These are phyloP conservation scores for Oophaga sylvatica DNA, from an alignment of 2,797 vertebrate genomes.

Conservation along the genomic window DNA sequence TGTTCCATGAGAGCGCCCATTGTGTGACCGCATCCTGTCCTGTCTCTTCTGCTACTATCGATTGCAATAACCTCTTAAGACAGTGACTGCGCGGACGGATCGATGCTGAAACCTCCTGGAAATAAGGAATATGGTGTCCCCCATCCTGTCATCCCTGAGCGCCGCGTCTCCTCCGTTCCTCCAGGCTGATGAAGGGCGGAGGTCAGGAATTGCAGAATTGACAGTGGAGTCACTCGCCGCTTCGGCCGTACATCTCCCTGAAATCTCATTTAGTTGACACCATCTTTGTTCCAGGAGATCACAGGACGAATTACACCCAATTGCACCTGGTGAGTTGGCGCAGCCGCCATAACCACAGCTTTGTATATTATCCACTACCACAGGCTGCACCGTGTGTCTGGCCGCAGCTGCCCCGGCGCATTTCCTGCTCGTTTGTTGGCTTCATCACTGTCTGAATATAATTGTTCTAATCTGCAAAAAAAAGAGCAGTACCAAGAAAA, in stretches of 20 bases:
- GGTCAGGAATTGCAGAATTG: slow-evolving; percentile 57
- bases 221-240: slow-evolving; percentile 1
- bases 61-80: slow-evolving; percentile 54
- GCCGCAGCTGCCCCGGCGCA: too few relatives aligned
- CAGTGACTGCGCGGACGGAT: slow-evolving; percentile 30
- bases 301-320: not conserved
- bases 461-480: not conserved
- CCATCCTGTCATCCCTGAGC: slow-evolving; percentile 8
- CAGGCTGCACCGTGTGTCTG: not conserved
- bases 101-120: slow-evolving; percentile 39
- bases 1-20: slow-evolving; percentile 50
- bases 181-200: slow-evolving; percentile 22
- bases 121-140: slow-evolving; percentile 30
- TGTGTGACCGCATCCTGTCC: slow-evolving; percentile 4
- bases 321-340: not conserved
- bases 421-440: not conserved
- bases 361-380: not conserved
- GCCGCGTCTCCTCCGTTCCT: not conserved
- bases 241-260: slow-evolving; percentile 19
- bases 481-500: not conserved
- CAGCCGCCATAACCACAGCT: not conserved
- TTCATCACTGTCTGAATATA: not conserved
- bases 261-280: slow-evolving; percentile 30
- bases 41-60: slow-evolving; percentile 30
- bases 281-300: not conserved